A percentile compares a stretch with the other conserved stretches of the same genome.
phyloP scores from a whole-genome alignment of 1,140 invertebrate species.

The Pachypsylla venusta region DNA sequence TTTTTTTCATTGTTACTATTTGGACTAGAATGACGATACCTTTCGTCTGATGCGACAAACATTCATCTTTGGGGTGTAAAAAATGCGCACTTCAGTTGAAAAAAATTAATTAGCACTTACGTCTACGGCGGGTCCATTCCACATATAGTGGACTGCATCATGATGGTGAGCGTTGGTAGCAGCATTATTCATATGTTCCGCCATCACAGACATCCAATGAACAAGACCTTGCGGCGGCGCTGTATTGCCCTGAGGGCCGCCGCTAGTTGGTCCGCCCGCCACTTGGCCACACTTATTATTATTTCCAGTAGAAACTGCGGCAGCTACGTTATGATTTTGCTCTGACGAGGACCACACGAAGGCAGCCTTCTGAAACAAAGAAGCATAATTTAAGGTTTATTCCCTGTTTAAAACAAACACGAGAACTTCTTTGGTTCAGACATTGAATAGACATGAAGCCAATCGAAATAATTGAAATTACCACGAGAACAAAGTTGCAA shows the following conservation, averaged over 20 bases:
- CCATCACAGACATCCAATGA: slow-evolving; percentile 51
- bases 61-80: not conserved
- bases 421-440: too few species aligned
- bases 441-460: too few species aligned
- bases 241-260: slow-evolving; percentile 26
- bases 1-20: too few species aligned
- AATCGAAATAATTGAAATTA: too few species aligned
- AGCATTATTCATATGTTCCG: slow-evolving; percentile 40
- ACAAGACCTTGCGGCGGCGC: slow-evolving; percentile 35
- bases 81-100: not conserved
- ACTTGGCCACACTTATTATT: slow-evolving; percentile 14
- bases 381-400: too few species aligned
- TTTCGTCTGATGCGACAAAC: too few species aligned
- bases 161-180: slow-evolving; percentile 33
- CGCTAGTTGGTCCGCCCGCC: slow-evolving; percentile 25
- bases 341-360: slow-evolving; percentile 14
- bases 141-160: slow-evolving; percentile 38
- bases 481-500: too few species aligned
- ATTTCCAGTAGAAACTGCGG: slow-evolving; percentile 1
- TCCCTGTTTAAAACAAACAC: too few species aligned
- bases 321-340: not conserved
- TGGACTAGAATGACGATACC: too few species aligned
- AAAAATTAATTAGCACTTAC: slow-evolving; percentile 29
- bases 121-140: slow-evolving; percentile 39
- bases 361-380: slow-evolving; percentile 11